phyloP scores from a whole-genome alignment of 2,888 invertebrate genomes.

The Chymomyza procnemis region DNA sequence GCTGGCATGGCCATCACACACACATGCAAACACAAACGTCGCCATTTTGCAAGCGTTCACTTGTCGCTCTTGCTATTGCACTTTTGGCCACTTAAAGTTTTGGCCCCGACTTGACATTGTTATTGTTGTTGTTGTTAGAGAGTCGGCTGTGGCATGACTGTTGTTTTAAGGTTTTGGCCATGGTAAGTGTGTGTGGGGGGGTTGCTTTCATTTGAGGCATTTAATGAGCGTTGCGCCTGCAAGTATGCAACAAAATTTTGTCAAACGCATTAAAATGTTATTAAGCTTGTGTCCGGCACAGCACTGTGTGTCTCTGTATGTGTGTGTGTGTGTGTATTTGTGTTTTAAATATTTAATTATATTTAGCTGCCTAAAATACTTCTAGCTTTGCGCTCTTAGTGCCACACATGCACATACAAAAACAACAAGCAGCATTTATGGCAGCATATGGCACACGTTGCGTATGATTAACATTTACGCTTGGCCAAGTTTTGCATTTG shows the following conservation, averaged over 20 bases:
- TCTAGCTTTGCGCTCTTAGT: constrained; percentile 69
- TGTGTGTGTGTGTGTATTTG: constrained; percentile 36
- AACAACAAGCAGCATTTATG: constrained; percentile 24
- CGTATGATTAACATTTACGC: constrained; percentile 51
- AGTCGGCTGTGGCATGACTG: constrained; percentile 19
- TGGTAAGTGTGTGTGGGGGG: background rate
- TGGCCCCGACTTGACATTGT: constrained; percentile 3
- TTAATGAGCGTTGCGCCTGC: constrained; percentile 65
- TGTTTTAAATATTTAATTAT: constrained; percentile 69
- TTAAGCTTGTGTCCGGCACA: constrained; percentile 38
- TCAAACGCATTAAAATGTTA: constrained; percentile 67
- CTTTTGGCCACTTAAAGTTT: constrained; percentile 70
- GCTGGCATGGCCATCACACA: constrained; percentile 28
- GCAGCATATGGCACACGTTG: constrained; percentile 46
- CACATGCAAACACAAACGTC: background rate
- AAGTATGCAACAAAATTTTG: constrained; percentile 64
- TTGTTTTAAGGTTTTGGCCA: background rate
- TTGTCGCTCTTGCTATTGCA: constrained; percentile 34
- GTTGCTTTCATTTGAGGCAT: constrained; percentile 57
- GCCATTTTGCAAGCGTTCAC: background rate
- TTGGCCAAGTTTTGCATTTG: constrained; percentile 31
- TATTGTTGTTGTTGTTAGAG: constrained; percentile 12
- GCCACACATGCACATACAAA: constrained; percentile 41
- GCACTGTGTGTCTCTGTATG: constrained; percentile 8
- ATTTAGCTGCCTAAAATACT: constrained; percentile 72